Conservation (phyloP, 2,888 invertebrate species). For the Eupithecia subumbrata region DNA sequence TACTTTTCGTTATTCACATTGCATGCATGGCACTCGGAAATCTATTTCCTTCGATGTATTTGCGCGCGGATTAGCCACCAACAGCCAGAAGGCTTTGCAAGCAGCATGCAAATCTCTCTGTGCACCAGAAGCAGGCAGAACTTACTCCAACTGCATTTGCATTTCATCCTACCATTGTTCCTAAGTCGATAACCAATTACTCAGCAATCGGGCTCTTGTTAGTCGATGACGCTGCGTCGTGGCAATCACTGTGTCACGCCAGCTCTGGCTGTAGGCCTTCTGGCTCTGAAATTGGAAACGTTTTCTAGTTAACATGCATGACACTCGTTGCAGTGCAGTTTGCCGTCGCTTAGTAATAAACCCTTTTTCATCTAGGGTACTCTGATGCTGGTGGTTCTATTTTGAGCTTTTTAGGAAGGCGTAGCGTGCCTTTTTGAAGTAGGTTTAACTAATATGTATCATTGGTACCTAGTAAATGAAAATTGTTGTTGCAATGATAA, state of each 20-base stretch:
- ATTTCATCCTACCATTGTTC: conserved; percentile 14
- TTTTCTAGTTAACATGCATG: conserved; percentile 29
- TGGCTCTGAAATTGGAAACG: conserved; percentile 24
- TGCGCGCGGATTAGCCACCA: neutral
- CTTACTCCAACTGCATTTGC: conserved; percentile 11
- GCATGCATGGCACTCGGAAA: neutral
- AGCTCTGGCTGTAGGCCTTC: conserved; percentile 1
- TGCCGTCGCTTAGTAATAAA: conserved; percentile 6
- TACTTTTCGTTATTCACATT: neutral
- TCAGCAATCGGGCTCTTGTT: conserved; percentile 25
- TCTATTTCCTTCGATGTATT: neutral
- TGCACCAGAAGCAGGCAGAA: conserved; percentile 11
- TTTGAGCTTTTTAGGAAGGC: neutral
- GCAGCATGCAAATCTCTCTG: conserved; percentile 6
- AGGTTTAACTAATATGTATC: too few relatives aligned
- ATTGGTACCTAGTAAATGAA: neutral
- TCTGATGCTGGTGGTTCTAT: neutral
- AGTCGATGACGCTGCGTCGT: conserved; percentile 21
- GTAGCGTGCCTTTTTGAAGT: too few relatives aligned
- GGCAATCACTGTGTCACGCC: conserved; percentile 14
- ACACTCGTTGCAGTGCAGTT: conserved; percentile 15
- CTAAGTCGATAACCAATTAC: conserved; percentile 26
- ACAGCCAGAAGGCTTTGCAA: neutral
- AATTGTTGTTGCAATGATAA: neutral
- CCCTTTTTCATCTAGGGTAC: neutral